A percentile compares a stretch with the other conserved stretches of the same genome.
phyloP scores from a whole-genome alignment of 1,140 invertebrate genomes.

The Rhagoletis pomonella region DNA sequence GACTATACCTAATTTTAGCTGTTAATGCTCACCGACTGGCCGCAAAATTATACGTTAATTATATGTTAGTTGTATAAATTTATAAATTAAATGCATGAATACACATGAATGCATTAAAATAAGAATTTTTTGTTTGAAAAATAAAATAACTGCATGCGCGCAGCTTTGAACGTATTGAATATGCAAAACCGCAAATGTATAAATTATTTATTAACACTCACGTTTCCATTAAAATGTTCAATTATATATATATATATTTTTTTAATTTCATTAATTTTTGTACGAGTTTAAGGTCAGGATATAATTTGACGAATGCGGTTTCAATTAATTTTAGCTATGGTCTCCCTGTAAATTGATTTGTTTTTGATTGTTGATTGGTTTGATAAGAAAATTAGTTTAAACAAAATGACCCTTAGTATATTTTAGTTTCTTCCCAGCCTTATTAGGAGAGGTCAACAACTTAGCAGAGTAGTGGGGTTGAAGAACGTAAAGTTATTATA shows the following conservation, averaged over 20 bases:
- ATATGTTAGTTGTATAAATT: slow-evolving; percentile 35
- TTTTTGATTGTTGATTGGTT: no score
- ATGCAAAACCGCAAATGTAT: slow-evolving; percentile 20
- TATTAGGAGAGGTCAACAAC: no score
- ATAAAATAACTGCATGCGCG: neutral
- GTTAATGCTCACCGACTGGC: neutral
- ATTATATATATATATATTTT: no score
- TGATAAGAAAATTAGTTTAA: no score
- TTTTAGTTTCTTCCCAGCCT: no score
- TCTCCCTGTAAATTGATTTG: no score
- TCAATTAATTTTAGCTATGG: no score
- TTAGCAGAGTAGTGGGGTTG: no score
- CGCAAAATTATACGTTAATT: neutral
- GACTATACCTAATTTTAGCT: neutral
- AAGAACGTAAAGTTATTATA: no score
- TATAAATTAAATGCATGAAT: neutral
- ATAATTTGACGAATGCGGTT: no score
- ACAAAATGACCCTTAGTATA: no score
- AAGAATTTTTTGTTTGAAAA: neutral
- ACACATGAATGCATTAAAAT: neutral
- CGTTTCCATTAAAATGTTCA: neutral
- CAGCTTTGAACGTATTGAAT: slow-evolving; percentile 9
- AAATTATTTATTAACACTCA: slow-evolving; percentile 29
- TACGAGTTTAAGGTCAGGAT: no score
- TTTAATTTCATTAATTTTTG: neutral